Percentiles rank a stretch among this genome's conserved stretches.
phyloP scores from a whole-genome alignment of 2,113 vertebrate genomes.

The Callaeas wilsoni region DNA sequence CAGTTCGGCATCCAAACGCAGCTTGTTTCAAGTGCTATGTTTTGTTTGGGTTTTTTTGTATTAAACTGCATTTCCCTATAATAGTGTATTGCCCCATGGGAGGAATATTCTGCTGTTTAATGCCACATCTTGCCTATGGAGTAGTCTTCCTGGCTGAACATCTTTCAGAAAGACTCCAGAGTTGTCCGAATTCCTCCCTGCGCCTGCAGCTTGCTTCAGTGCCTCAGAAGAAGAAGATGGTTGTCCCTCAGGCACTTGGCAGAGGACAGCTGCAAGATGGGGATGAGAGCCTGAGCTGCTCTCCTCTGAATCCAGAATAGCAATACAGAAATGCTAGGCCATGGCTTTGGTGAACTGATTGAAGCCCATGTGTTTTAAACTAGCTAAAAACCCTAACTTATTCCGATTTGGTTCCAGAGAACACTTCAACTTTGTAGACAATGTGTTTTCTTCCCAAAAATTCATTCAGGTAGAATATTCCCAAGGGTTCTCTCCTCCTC shows the following conservation, averaged over 20 bases:
- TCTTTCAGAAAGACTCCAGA: not conserved
- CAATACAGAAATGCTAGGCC: not conserved
- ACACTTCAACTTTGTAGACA: not conserved
- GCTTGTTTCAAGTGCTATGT: not conserved
- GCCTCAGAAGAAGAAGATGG: not conserved
- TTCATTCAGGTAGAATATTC: not conserved
- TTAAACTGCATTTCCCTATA: not conserved
- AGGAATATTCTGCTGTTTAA: not conserved
- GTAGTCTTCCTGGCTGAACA: fast-evolving
- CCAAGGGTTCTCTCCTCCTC: not conserved
- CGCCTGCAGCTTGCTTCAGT: fast-evolving
- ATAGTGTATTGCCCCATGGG: fast-evolving
- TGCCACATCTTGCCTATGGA: not conserved
- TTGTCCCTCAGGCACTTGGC: too few relatives aligned
- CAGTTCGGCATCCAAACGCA: not conserved
- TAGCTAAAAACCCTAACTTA: not conserved
- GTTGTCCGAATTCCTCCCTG: too few relatives aligned
- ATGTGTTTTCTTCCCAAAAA: not conserved
- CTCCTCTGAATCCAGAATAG: fast-evolving
- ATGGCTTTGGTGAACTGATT: not conserved
- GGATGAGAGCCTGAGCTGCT: fast-evolving
- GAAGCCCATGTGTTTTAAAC: not conserved
- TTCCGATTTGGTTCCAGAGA: fast-evolving
- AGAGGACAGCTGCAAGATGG: fast-evolving
- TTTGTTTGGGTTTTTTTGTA: not conserved